Base-by-base conservation (phyloP, 2,888 invertebrate genomes). In the Cheiracanthium punctorium region DNA sequence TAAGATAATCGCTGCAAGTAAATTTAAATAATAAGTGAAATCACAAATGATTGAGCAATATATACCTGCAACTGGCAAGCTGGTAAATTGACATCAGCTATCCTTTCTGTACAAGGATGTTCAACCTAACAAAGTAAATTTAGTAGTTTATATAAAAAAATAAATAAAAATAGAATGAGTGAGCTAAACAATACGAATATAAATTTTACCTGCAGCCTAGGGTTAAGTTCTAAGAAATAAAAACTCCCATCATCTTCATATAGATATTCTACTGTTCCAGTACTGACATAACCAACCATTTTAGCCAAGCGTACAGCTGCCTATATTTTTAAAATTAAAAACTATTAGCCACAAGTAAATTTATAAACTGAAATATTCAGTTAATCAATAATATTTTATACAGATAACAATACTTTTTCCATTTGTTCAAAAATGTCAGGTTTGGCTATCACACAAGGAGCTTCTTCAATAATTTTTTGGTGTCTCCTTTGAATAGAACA, bases 81-180 rank as follows among this genome's bases (percentile, higher is more conserved):
- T 1, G 99, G 99, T 87, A 99, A 93, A 93, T 99, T 99, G 4
- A 99, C 97, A 92, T 99, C 98, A 0, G 98, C 96, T 43, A 99
- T 96, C 99, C 99, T 99, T 93, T 99, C 99, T 0, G 99, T 99
- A 92, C 99, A 99, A 0, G 99, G 99, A 94, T 99, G 99, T 92
- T 99, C 99, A 48, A 99, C 99, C 91, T 93, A 92, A 14, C 52
- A 71, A 67, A 14, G 24, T 30, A 48, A 48, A 12, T 17, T n/a
- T 20, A 33, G 28, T 52, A 65, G 1, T 33, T 37, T 37, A 48
- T 29, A 37, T 37, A n/a, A 37, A 37, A 37, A 37, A 37, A 5
- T 37, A 12, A 37, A 37, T 37, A 37, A 12, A 37, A 12, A 37
- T 37, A 5, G 12, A 37, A 37, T 37, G 12, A 37, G 2, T 48